Percentiles rank a stretch among this genome's conserved stretches.
Conservation (phyloP, 92 coral and sea anemone species). For the Actinostola sp. region DNA sequence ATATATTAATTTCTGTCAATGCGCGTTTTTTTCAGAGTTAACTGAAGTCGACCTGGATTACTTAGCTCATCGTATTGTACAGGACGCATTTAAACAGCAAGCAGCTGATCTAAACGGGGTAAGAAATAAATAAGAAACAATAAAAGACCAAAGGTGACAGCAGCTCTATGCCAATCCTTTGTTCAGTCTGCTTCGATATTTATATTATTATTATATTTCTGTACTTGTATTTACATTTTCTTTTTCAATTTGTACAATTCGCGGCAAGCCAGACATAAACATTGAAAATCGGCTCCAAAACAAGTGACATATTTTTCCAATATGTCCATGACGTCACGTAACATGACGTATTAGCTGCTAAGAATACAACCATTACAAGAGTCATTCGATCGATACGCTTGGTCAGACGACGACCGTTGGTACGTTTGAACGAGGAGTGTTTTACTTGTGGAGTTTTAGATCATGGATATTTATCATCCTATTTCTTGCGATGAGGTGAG, state of each 20-base stretch:
- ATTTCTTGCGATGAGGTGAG: slow-evolving; percentile 3
- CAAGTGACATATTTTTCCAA: neutral
- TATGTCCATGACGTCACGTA: slow-evolving; percentile 1
- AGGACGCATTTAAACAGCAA: slow-evolving; percentile 26
- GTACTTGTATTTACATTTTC: too few species aligned
- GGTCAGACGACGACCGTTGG: neutral
- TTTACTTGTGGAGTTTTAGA: neutral
- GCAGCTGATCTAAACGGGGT: slow-evolving; percentile 19
- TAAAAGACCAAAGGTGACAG: too few species aligned
- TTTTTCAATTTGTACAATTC: too few species aligned
- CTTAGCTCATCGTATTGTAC: slow-evolving; percentile 30
- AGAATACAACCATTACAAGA: neutral
- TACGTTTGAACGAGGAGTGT: neutral
- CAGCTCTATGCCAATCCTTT: too few species aligned
- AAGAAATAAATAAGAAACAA: neutral
- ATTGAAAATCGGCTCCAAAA: neutral
- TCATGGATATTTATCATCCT: slow-evolving; percentile 4
- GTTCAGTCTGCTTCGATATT: too few species aligned
- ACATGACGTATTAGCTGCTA: neutral
- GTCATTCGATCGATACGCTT: neutral
- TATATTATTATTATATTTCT: too few species aligned
- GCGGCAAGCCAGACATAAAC: too few species aligned
- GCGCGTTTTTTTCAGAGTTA: neutral
- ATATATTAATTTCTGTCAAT: neutral
- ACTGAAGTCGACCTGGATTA: slow-evolving; percentile 17